Evolutionary conservation across 2,113 vertebrate species (phyloP), one percentile per base, ranked within the genome.

Genomic region (Periophthalmodon schlosseri): DNA sequence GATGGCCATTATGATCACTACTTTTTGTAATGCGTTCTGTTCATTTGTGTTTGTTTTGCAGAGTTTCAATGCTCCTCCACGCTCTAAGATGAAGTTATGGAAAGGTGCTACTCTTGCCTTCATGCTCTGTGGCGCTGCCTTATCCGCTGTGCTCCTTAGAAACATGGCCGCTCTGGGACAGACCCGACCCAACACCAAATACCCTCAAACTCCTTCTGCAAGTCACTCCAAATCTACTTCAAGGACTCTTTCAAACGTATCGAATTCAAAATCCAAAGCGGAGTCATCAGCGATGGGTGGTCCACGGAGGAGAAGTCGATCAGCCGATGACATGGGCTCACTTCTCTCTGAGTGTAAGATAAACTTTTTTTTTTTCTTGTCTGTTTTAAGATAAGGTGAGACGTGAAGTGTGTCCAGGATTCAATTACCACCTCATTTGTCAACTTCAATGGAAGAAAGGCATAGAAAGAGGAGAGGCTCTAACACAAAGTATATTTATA

Each of bases 51-150:
- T 85, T 84, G 88, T 85, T 80, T 91, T 76, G 58, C 94, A 97
- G 96, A 93, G 91, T 94, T 90, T 94, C 95, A 95, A 96, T 96
- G 96, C 94, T 92, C 94, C 95, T 94, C 93, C 91, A 92, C 82
- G 85, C 92, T 95, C 95, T 96, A 96, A 96, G 95, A 96, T 96
- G 96, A 97, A 96, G 96, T 94, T 96, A 97, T 96, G 96, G 96
- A 96, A 96, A 95, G 89, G 91, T 89, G 95, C 93, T 93, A 94
- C 94, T 94, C 93, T 95, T 82, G 94, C 93, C 93, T 95, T 95
- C 87, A 91, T 96, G 94, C 94, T 96, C 91, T 93, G 95, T 90
- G 94, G 94, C 73, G 93, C 94, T 90, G 80, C 95, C 77, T 91
- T 96, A 79, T 95, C 93, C 86, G 77, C 94, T 88, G 88, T 96